Evolutionary conservation across 2,888 invertebrate species (phyloP), one percentile per base, ranked within the genome.

Genomic region (Tipula confusa): DNA sequence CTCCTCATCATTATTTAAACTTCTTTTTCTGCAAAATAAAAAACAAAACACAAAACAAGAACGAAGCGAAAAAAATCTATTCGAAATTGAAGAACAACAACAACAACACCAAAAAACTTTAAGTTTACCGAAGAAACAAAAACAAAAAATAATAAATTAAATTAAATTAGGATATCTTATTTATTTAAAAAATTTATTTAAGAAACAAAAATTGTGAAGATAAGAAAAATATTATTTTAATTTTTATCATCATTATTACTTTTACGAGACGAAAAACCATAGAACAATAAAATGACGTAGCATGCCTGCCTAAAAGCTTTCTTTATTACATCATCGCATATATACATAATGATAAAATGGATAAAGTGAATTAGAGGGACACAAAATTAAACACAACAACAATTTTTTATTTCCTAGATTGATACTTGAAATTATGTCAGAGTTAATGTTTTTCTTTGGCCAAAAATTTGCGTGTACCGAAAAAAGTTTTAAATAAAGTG

Each of bases 161-260:
- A 64, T 64, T 64, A 64, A 64, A 64, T 64, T 64, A 64, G 64
- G 64, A 64, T 64, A 24, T 64, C 64, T 64, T 64, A 64, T 64
- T 64, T 38, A 38, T 38, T 38, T 64, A 64, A n/a, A 11, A 64
- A 24, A 64, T 64, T 24, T 64, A 64, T 64, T 24, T 64, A 64
- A 64, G 64, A 64, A 64, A 64, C 24, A 1, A 24, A 64, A 64
- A 48, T 6, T n/a, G 15, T 4, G 15, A 6, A 43, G 43, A 43
- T 43, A 43, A n/a, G 64, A 24, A 64, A 24, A 64, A 24, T 64
- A 24, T 64, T 64, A 64, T 64, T 64, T 64, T 64, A 64, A 64
- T 64, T 64, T 64, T 64, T 9, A 24, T 64, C 24, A 24, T 64
- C 64, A 9, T 64, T 64, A 64, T n/a, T n/a, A n/a, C n/a, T 24